Base-by-base conservation (phyloP, 2,797 vertebrate genomes). In the Atherinosoma microstoma region DNA sequence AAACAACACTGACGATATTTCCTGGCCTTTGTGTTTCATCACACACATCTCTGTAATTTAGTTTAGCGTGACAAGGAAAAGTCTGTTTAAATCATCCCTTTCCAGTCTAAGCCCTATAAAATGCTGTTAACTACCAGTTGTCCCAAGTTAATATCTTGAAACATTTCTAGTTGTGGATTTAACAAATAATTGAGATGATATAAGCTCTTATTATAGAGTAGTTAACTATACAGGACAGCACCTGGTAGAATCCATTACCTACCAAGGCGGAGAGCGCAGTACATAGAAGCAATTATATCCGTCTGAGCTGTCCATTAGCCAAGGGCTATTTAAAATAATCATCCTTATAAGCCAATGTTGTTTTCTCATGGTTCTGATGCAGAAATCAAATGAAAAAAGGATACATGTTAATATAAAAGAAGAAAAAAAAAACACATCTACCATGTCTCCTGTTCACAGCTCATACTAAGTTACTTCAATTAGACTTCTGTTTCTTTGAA, bases 221-320 rank as follows among this genome's bases (percentile, higher is more conserved):
- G 59, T 75, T 70, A 59, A 36, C 79, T 72, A 77, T 73, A 30
- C 20, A 69, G 61, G 54, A 38, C 63, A 64, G 66, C 79, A 87
- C 71, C 81, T 89, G 67, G 58, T 72, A 72, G 70, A 79, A 77
- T 81, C 83, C 76, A 89, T 87, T 84, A 87, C 68, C 73, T 58
- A 73, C 73, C 47, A 58, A 67, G 75, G 68, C 53, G 30, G 51
- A 63, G 51, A 49, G 62, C 63, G 66, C 62, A 29, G 51, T 35
- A 58, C 58, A 77, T 49, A 64, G 30, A 60, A 74, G 76, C 67
- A 80, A 87, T 87, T 75, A 86, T 64, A 36, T 75, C 63, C 35
- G 42, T 82, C 74, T 78, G 69, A 80, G 75, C 67, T 16, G n/a
- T 78, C 80, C 78, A 85, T 82, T 80, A 85, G 76, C 69, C 20